Evolutionary conservation across 1,140 invertebrate species (phyloP), one percentile per base, ranked within the genome.

Genomic region (Idris sp.): DNA sequence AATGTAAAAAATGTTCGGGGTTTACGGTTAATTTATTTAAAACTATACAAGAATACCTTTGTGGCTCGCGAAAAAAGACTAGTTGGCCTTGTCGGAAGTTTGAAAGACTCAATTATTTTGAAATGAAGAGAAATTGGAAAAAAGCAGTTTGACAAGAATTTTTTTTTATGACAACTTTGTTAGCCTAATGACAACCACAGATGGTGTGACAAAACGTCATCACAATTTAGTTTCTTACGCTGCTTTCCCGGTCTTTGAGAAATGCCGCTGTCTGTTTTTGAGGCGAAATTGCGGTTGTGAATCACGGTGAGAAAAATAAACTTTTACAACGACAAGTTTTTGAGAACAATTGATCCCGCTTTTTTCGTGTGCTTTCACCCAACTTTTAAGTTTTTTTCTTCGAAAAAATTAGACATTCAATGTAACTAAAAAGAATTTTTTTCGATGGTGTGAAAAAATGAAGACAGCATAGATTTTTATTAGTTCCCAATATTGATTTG

Each of bases 221-320:
- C 46, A 26, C n/a, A 61, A 58, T 7, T 26, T 18, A 19, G 53
- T 41, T 25, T 28, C 48, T 58, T 54, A 13, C 7, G 44, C 25
- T 35, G 33, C 22, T 13, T 16, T 30, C 1, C 15, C 9, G 28
- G 30, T 30, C 53, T 48, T 49, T 51, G 44, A n/a, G 33, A 10
- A 14, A 22, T 30, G 43, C 41, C 58, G 33, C 54, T n/a, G 30
- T 51, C 38, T 25, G 31, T 53, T 31, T 71, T 71, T 59, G 53
- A 65, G 46, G 46, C 69, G 36, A 73, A 61, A 67, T 67, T 74
- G 71, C 54, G 71, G 71, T 74, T 74, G 67, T 67, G 46, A 14
- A 40, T 74, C 30, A 16, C 33, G 48, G 33, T 8, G n/a, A 13
- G 22, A 14, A 35, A 54, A 67, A 67, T 74, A 74, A 74, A 67